phyloP scores from a whole-genome alignment of 2,113 vertebrate genomes.

The Sminthopsis crassicaudata region DNA sequence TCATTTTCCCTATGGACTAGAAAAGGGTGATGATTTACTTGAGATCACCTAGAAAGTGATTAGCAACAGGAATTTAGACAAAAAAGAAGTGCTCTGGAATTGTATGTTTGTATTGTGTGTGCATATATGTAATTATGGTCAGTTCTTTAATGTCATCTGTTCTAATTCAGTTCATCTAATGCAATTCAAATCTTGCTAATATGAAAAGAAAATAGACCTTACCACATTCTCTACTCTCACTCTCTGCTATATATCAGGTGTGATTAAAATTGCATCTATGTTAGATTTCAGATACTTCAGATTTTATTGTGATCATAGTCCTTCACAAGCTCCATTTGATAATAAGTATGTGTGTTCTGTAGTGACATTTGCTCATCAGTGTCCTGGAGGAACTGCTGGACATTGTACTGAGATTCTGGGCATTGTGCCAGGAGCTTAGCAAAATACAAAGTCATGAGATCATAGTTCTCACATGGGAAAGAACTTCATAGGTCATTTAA shows the following conservation, averaged over 20 bases:
- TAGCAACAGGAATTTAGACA: neutral
- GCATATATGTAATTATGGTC: neutral
- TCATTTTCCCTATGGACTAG: neutral
- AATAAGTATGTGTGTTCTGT: neutral
- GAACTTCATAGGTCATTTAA: neutral
- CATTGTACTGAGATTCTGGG: neutral
- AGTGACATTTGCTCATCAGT: neutral
- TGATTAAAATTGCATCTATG: neutral
- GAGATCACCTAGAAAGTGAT: neutral
- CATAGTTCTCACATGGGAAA: neutral
- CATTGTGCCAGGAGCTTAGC: neutral
- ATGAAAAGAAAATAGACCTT: neutral
- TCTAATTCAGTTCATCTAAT: neutral
- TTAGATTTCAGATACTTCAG: neutral
- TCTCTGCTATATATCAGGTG: neutral
- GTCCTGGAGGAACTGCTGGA: neutral
- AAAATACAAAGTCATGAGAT: neutral
- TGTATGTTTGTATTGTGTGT: neutral
- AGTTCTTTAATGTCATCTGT: neutral
- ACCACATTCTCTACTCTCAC: neutral
- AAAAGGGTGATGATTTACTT: neutral
- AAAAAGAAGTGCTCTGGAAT: neutral
- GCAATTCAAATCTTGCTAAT: neutral
- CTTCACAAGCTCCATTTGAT: neutral
- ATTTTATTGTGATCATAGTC: neutral